Base-by-base conservation (phyloP, 1,140 invertebrate genomes). In the Musca domestica region DNA sequence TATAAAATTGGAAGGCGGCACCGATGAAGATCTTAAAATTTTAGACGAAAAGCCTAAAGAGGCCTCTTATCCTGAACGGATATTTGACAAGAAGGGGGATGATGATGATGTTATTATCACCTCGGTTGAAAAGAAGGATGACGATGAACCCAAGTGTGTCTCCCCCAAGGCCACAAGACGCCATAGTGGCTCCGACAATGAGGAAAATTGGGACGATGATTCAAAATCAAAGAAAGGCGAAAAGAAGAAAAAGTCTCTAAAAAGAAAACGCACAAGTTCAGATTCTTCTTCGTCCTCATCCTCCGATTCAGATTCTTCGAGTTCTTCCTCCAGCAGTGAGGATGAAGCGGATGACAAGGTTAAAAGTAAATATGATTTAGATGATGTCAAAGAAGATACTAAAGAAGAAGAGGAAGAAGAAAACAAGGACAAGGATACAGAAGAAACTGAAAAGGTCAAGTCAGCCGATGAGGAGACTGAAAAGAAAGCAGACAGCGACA, bases 1-100 rank as follows among this genome's bases (percentile, higher is more conserved):
- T 2, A 97, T 99, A 69, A 94, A 95, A 81, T 84, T 99, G 15
- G 98, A 99, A 86, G 97, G 95, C 52, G 98, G 98, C 3, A 92
- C 90, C n/a, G 96, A 99, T 71, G 90, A 95, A 74, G 97, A 99
- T 83, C 83, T 98, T 2, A 92, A 91, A 73, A 85, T 91, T 15
- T 84, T 98, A 4, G 93, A 96, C 74, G 84, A 89, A 66, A 86
- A 86, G 70, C 85, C 87, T 64, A 73, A 69, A 52, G 78, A 80
- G 12, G 4, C 68, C 15, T 61, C 71, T 70, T 72, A 63, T 30
- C 69, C 69, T 25, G 69, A 70, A 20, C 47, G 69, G 17, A 41
- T 49, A 2, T 67, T 66, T 19, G 84, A 84, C 65, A 81, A 83
- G 30, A 84, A 83, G 61, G 72, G 66, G 2, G 82, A 81, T 56